Percentiles rank a stretch among this genome's conserved stretches.
Conservation (phyloP, 2,113 vertebrate species). For the Eira barbara region DNA sequence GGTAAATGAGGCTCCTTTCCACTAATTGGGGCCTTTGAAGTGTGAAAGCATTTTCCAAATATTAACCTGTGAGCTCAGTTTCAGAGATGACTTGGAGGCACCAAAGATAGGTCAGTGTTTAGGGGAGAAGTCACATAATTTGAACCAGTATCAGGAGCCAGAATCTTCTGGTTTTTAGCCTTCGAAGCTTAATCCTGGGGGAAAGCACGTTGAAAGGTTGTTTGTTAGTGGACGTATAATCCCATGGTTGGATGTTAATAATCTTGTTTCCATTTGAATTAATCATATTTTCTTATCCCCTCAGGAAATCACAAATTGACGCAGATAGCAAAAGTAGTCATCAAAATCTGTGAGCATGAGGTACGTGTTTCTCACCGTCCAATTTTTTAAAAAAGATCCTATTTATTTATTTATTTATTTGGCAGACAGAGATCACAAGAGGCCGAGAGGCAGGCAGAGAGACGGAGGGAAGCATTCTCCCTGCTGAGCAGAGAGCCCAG, state of each 20-base stretch:
- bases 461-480: too few relatives aligned
- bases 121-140: background rate
- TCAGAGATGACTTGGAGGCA: background rate
- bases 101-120: background rate
- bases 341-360: slow-evolving; percentile 99
- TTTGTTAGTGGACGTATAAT: background rate
- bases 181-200: background rate
- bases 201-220: background rate
- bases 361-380: slow-evolving; percentile 78
- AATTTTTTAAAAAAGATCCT: background rate
- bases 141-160: background rate
- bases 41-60: background rate
- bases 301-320: slow-evolving; percentile 98
- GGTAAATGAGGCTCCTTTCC: background rate
- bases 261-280: slow-evolving; percentile 30
- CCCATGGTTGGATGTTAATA: background rate
- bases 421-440: too few relatives aligned
- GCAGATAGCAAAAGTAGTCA: slow-evolving; percentile 97
- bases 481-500: too few relatives aligned
- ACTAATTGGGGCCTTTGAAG: background rate
- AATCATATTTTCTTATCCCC: slow-evolving; percentile 74
- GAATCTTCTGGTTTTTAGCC: background rate
- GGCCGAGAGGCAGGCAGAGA: too few relatives aligned
- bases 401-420: too few relatives aligned
- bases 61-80: background rate